Percentiles rank a stretch among this genome's conserved stretches.
Evolutionary conservation across 2,113 vertebrate species (phyloP).

Genomic region (Siniperca knerii): DNA sequence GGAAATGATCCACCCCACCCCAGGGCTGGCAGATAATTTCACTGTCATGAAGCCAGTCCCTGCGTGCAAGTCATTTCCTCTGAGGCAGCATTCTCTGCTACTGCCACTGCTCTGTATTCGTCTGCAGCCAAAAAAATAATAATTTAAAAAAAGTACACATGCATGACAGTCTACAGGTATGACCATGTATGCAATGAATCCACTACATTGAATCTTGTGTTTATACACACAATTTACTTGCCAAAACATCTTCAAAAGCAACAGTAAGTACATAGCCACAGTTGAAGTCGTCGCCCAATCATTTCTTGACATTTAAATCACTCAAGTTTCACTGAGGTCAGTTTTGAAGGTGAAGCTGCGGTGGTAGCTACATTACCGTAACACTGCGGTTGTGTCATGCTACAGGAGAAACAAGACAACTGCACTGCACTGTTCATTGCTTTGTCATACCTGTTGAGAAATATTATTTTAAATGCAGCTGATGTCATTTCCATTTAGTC

Average conservation of each 20-base stretch:
- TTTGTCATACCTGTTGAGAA: too few relatives aligned
- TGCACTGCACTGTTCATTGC: background rate
- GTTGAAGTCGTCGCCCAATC: background rate
- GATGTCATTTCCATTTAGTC: background rate
- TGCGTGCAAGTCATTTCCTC: slow-evolving; percentile 87
- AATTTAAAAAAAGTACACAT: background rate
- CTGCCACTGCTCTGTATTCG: slow-evolving; percentile 13
- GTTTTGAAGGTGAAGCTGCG: background rate
- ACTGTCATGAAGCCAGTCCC: slow-evolving; percentile 85
- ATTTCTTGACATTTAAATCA: background rate
- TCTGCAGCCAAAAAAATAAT: background rate
- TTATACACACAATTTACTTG: background rate
- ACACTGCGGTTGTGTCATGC: background rate
- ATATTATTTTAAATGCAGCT: too few relatives aligned
- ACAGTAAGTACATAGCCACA: background rate
- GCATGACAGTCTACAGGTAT: slow-evolving; percentile 1
- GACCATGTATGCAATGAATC: background rate
- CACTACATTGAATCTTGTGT: background rate
- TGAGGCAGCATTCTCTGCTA: slow-evolving; percentile 68
- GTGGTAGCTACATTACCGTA: background rate
- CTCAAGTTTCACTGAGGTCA: background rate
- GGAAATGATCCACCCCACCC: slow-evolving; percentile 88
- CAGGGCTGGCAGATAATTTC: slow-evolving; percentile 81
- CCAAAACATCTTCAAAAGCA: background rate
- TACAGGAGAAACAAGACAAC: background rate